Evolutionary conservation across 2,113 vertebrate genomes (phyloP).

Genomic region (Rhinoderma darwinii): DNA sequence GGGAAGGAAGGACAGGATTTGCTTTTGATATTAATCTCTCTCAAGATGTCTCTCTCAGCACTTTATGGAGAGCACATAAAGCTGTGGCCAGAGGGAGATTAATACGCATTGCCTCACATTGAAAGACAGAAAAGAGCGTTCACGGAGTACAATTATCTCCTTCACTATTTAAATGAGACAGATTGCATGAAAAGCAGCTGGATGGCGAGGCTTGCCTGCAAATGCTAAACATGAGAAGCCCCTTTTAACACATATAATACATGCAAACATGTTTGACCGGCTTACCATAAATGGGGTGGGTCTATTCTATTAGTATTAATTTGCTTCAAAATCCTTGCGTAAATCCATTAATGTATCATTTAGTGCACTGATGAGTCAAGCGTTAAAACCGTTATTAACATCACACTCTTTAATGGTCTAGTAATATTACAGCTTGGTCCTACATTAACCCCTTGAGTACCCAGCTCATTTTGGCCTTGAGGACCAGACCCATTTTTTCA

Average conservation of each 20-base stretch:
- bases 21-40: conserved; percentile 53
- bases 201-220: not conserved
- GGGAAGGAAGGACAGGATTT: conserved; percentile 32
- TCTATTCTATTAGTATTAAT: not conserved
- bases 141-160: conserved; percentile 31
- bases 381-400: too few species aligned
- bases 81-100: conserved; percentile 51
- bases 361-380: not conserved
- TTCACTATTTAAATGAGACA: conserved; percentile 34
- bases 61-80: conserved; percentile 46
- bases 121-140: conserved; percentile 37
- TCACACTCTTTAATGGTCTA: too few species aligned
- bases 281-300: not conserved
- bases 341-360: not conserved
- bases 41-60: conserved; percentile 50
- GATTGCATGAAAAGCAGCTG: conserved; percentile 18
- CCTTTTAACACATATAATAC: not conserved
- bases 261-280: not conserved
- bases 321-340: not conserved
- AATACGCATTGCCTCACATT: conserved; percentile 42
- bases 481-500: too few species aligned
- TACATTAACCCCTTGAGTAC: too few species aligned
- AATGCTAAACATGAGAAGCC: not conserved
- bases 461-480: too few species aligned
- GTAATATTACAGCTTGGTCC: too few species aligned